Evolutionary conservation across 2,888 invertebrate genomes (phyloP), one percentile per base, ranked within the genome.

Genomic region (Cantharis flavilabris): DNA sequence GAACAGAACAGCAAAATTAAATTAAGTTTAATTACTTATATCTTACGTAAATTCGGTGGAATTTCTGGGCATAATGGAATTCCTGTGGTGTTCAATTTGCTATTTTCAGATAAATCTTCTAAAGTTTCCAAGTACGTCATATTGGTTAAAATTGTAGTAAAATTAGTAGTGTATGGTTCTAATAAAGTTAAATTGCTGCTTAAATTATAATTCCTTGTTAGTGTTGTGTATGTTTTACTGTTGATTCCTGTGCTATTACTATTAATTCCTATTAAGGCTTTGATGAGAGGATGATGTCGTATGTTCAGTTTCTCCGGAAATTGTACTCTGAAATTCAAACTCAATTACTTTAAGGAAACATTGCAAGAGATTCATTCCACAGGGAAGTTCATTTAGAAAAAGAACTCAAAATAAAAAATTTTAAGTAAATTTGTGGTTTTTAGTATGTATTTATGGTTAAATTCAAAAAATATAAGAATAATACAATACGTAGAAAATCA

Each of bases 21-120:
- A 49, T 49, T 49, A 71, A 71, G 9, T n/a, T 26, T 16, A 26
- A 71, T 63, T 63, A 20, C 20, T 23, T 23, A 18, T 67, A 26
- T 64, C 82, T 82, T 79, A 83, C 83, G 78, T 78, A 84, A 80
- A 80, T 83, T 79, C 11, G 84, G 83, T 33, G 84, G 84, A 78
- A 78, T 79, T 9, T 85, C 85, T 0, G 83, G 83, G 76, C 85
- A 85, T n/a, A 80, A 70, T 14, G 83, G 82, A 67, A 81, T 62
- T 49, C 62, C 75, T 10, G 83, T 79, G 20, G 76, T 30, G 70
- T 81, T 81, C n/a, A 73, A 77, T 76, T 78, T 80, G 63, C 75
- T 75, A 16, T 71, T 20, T 23, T 74, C 77, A 3, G 69, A 26
- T 5, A 23, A 11, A 18, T 77, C 77, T 16, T 72, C 75, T 5